Evolutionary conservation across 2,113 vertebrate genomes (phyloP), one percentile per base, ranked within the genome.

Genomic region (Ciconia boyciana): DNA sequence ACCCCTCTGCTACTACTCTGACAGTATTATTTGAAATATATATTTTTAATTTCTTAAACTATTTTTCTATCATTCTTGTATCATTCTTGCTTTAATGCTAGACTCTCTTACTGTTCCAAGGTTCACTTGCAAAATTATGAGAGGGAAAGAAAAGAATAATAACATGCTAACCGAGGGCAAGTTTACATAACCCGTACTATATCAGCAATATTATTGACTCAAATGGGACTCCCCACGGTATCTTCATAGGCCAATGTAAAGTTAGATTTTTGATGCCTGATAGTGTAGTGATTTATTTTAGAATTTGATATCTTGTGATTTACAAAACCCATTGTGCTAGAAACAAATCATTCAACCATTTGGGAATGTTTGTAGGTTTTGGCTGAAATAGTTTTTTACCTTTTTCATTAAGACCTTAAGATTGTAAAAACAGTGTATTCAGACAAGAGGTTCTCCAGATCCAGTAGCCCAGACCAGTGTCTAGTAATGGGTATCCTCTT

Each of bases 61-160:
- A 16, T 76, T 86, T 94, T 84, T 83, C 72, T 69, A 6, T 80
- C 48, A 57, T 26, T 82, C 19, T 85, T 80, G 4, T 61, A 32
- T 82, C 72, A 71, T 6, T 65, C 14, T 34, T 65, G 6, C 31
- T 96, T 75, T 77, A 77, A 43, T 61, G 29, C 41, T 31, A 49
- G 65, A 34, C 31, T 69, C 4, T 83, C 19, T 91, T 64, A 34
- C 32, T 82, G 29, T 61, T 85, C 79, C 65, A 71, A 79, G 24
- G 41, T 85, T 93, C 57, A 79, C 39, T 82, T 85, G 28, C 29
- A 89, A 79, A 95, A 52, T 89, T 87, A 36, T 72, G 70, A 80
- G 43, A 88, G 13, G 51, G 58, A 95, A 85, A 77, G 74, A 83
- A 83, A 94, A 96, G 43, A 97, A 88, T 86, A 95, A 96, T 93